Conservation (phyloP, 2,113 vertebrate genomes). For the Clarias batrachus region DNA sequence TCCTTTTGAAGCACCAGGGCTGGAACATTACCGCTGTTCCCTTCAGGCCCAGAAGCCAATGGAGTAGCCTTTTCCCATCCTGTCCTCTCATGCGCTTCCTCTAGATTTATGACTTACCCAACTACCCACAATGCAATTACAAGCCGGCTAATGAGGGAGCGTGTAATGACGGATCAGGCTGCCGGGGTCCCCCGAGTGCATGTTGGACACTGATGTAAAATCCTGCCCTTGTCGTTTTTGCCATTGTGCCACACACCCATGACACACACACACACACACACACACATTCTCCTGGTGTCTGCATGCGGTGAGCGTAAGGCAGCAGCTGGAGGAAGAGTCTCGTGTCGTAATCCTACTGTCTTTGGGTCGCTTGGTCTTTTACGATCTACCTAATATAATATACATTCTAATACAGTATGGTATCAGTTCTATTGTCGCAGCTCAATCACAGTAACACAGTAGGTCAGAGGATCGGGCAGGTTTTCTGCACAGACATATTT, state of each 20-base stretch:
- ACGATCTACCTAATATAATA: neutral
- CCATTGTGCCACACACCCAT: conserved; percentile 17
- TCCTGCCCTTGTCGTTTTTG: conserved; percentile 30
- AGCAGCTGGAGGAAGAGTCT: conserved; percentile 4
- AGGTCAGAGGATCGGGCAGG: neutral
- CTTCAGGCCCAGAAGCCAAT: neutral
- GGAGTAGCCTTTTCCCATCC: neutral
- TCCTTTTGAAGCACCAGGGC: neutral
- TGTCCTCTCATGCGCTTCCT: conserved; percentile 1
- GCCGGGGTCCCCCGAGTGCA: conserved; percentile 25
- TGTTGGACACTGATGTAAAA: conserved; percentile 43
- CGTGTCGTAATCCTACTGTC: neutral
- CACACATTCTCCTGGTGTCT: conserved; percentile 2
- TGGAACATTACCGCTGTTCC: neutral
- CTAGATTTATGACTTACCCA: conserved; percentile 46
- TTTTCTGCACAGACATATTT: neutral
- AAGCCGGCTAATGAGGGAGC: conserved; percentile 46
- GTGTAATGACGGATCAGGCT: conserved; percentile 49
- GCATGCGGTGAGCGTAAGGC: neutral
- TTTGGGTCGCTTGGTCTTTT: neutral
- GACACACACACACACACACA: conserved; percentile 9
- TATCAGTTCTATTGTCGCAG: neutral
- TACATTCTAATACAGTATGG: neutral
- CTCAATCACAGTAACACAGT: neutral
- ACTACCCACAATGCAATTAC: conserved; percentile 51